Percentiles rank a stretch among this genome's conserved stretches.
phyloP scores from a whole-genome alignment of 2,888 invertebrate species.

The Acanthoscelides obtectus region DNA sequence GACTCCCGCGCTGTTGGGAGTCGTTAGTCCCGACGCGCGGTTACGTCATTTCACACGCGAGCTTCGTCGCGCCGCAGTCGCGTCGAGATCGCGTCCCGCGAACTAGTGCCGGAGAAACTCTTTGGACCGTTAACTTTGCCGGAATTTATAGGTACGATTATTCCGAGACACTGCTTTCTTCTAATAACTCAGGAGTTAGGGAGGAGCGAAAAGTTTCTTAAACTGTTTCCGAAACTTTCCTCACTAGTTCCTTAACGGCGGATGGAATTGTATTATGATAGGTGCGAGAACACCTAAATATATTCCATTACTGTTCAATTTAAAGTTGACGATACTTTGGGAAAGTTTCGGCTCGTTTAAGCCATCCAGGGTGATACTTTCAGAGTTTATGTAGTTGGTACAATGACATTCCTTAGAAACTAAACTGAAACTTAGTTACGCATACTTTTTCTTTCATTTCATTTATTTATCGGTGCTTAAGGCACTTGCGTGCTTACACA shows the following conservation, averaged over 20 bases:
- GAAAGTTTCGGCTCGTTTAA: constrained; percentile 13
- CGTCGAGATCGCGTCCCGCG: not conserved
- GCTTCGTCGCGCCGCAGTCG: not conserved
- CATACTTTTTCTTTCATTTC: too few species aligned
- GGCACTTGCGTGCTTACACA: too few species aligned
- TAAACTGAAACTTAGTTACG: too few species aligned
- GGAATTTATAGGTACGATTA: constrained; percentile 21
- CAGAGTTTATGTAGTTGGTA: too few species aligned
- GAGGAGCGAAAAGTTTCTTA: constrained; percentile 8
- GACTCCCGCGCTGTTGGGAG: not conserved
- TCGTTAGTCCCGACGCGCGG: not conserved
- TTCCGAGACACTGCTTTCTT: not conserved
- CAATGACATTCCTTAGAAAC: too few species aligned
- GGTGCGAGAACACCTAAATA: constrained; percentile 21
- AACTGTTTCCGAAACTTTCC: constrained; percentile 16
- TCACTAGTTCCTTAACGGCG: constrained; percentile 5
- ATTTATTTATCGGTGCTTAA: too few species aligned
- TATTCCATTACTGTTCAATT: constrained; percentile 24
- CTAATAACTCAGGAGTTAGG: not conserved
- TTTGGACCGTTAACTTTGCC: constrained; percentile 9
- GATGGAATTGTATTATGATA: constrained; percentile 13
- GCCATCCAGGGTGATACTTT: not conserved
- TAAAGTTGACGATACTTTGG: constrained; percentile 22
- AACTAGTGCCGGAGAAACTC: constrained; percentile 3
- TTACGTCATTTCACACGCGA: not conserved